Percentiles rank a stretch among this genome's conserved stretches.
These are phyloP conservation scores for Sylvia atricapilla DNA, from an alignment of 2,113 vertebrate genomes.

Conservation along the genomic window DNA sequence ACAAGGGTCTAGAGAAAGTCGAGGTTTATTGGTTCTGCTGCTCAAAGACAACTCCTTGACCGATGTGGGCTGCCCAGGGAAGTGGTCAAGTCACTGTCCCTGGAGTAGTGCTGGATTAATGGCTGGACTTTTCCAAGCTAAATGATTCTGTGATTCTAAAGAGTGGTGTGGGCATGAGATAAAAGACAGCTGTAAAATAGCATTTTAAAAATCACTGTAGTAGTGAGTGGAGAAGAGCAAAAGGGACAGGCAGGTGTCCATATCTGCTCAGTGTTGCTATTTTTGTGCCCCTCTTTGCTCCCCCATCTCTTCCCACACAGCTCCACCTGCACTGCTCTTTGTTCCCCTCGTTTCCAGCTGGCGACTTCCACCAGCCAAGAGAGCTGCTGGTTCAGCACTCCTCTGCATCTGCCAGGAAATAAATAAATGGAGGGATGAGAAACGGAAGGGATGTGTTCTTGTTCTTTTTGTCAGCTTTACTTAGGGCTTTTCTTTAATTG, in stretches of 20 bases:
- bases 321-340: conserved; percentile 59
- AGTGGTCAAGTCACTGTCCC: background rate
- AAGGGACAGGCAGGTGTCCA: fast-evolving
- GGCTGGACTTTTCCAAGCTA: background rate
- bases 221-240: background rate
- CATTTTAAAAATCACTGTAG: background rate
- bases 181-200: background rate
- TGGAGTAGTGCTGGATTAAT: background rate
- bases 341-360: conserved; percentile 42
- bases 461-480: conserved; percentile 34
- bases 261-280: background rate
- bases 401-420: conserved; percentile 64
- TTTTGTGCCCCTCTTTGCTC: background rate
- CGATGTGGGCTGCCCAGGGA: fast-evolving
- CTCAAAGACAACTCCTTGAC: background rate
- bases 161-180: background rate
- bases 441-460: conserved; percentile 37
- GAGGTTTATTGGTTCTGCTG: background rate
- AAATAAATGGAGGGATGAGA: conserved; percentile 45
- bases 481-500: background rate
- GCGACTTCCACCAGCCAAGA: conserved; percentile 43
- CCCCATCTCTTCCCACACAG: background rate
- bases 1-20: background rate
- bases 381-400: conserved; percentile 54
- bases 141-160: background rate